These are phyloP conservation scores for Bombus balteatus DNA, from an alignment of 1,140 invertebrate species.

Conservation along the genomic window DNA sequence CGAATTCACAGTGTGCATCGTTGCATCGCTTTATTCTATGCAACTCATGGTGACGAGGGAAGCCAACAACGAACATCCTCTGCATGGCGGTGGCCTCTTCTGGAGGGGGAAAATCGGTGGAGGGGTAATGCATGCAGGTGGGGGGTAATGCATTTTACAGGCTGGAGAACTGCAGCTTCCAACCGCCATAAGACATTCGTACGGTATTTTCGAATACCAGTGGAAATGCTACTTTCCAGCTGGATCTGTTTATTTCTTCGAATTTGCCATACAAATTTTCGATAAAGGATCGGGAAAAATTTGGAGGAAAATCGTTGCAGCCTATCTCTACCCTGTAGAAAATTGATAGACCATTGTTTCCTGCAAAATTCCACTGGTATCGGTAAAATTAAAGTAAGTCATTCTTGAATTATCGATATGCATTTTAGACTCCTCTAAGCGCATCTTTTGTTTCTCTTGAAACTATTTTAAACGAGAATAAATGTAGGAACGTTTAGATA, in stretches of 20 bases:
- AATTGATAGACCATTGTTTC: too few species aligned
- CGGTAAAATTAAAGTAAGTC: too few species aligned
- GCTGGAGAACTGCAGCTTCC: slow-evolving; percentile 15
- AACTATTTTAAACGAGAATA: too few species aligned
- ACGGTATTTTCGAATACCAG: slow-evolving; percentile 9
- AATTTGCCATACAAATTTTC: too few species aligned
- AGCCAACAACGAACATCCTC: slow-evolving; percentile 57
- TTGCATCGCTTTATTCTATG: slow-evolving; percentile 57
- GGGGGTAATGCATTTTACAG: slow-evolving; percentile 60
- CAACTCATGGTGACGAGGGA: slow-evolving; percentile 44
- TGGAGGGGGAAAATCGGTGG: slow-evolving; percentile 46
- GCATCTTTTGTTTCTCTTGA: too few species aligned
- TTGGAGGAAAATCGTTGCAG: too few species aligned
- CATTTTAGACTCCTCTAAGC: too few species aligned
- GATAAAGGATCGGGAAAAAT: too few species aligned
- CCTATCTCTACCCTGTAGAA: too few species aligned
- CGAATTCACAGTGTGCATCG: slow-evolving; percentile 58
- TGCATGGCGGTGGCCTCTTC: slow-evolving; percentile 23
- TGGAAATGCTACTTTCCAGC: not conserved
- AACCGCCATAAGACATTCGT: slow-evolving; percentile 36
- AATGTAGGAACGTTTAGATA: too few species aligned
- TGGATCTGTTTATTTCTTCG: not conserved
- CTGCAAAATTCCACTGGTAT: rapidly evolving
- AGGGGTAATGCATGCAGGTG: slow-evolving; percentile 46
- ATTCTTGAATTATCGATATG: too few species aligned